Evolutionary conservation across 1,140 invertebrate genomes (phyloP).

Genomic region (Adelges cooleyi): DNA sequence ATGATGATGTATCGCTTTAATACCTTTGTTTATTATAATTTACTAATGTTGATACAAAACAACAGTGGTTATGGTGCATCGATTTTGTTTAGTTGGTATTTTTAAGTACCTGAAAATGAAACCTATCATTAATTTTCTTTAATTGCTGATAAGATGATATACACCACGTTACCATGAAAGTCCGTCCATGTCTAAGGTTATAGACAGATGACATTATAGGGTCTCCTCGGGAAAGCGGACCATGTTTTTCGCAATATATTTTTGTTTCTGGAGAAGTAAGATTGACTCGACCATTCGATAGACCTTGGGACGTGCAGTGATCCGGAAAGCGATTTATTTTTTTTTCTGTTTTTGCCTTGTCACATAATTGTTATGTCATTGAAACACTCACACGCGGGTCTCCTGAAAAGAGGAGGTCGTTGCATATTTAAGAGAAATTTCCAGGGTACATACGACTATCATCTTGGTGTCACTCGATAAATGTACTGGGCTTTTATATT

Average conservation of each 20-base stretch:
- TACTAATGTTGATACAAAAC: too few relatives aligned
- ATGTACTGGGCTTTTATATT: too few relatives aligned
- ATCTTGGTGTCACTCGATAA: too few relatives aligned
- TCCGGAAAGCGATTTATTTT: conserved; percentile 18
- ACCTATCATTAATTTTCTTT: too few relatives aligned
- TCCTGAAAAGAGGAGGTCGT: not conserved
- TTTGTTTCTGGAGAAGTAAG: not conserved
- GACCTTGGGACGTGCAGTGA: conserved; percentile 11
- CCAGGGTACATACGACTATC: not conserved
- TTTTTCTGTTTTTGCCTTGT: conserved; percentile 12
- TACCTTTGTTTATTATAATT: too few relatives aligned
- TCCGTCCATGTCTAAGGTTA: conserved; percentile 19
- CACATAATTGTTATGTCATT: conserved; percentile 11
- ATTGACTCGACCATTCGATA: conserved; percentile 3
- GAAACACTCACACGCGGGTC: not conserved
- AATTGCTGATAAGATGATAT: too few relatives aligned
- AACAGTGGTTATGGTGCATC: too few relatives aligned
- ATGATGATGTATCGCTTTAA: too few relatives aligned
- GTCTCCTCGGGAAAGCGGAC: not conserved
- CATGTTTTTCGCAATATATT: not conserved
- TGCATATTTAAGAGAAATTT: conserved; percentile 12
- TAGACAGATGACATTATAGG: conserved; percentile 9
- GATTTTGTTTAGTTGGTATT: too few relatives aligned
- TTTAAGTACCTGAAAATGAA: too few relatives aligned
- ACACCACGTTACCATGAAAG: not conserved